phyloP scores from a whole-genome alignment of 1,140 invertebrate species.

The Heliconius congener region DNA sequence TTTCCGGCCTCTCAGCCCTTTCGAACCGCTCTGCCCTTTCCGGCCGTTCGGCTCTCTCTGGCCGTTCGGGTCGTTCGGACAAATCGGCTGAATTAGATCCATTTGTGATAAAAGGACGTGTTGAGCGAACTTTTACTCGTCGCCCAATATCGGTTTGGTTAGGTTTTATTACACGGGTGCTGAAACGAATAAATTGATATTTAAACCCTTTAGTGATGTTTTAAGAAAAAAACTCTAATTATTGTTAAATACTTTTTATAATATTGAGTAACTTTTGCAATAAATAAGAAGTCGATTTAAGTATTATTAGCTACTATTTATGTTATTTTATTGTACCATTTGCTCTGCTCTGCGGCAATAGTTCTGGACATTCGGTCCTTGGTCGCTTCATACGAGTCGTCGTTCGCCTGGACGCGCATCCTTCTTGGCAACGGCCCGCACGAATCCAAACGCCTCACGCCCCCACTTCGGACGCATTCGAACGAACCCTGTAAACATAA shows the following conservation, averaged over 20 bases:
- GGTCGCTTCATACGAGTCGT: slow-evolving; percentile 96
- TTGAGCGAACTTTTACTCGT: slow-evolving; percentile 88
- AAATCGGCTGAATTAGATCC: slow-evolving; percentile 45
- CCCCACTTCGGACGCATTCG: slow-evolving; percentile 91
- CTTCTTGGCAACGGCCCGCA: slow-evolving; percentile 91
- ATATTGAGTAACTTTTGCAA: neutral
- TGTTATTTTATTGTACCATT: slow-evolving; percentile 85
- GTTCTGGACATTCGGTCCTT: slow-evolving; percentile 93
- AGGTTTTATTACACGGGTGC: slow-evolving; percentile 94
- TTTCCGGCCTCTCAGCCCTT: slow-evolving; percentile 41
- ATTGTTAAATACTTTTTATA: neutral
- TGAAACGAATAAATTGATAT: slow-evolving; percentile 70
- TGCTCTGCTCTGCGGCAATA: slow-evolving; percentile 95
- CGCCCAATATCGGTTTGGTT: slow-evolving; percentile 93
- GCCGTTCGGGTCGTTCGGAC: slow-evolving; percentile 45
- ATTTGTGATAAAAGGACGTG: slow-evolving; percentile 59
- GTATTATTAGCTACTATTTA: neutral
- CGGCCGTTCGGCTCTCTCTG: slow-evolving; percentile 42
- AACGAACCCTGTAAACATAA: slow-evolving; percentile 87
- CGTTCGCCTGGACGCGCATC: slow-evolving; percentile 95
- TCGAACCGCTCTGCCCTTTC: slow-evolving; percentile 44
- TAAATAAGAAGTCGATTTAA: neutral
- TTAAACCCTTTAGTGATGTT: neutral
- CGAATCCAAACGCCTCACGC: slow-evolving; percentile 86
- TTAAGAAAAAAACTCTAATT: too few relatives aligned